Conservation (phyloP, 2,888 invertebrate species). For the Tubulanus polymorphus region DNA sequence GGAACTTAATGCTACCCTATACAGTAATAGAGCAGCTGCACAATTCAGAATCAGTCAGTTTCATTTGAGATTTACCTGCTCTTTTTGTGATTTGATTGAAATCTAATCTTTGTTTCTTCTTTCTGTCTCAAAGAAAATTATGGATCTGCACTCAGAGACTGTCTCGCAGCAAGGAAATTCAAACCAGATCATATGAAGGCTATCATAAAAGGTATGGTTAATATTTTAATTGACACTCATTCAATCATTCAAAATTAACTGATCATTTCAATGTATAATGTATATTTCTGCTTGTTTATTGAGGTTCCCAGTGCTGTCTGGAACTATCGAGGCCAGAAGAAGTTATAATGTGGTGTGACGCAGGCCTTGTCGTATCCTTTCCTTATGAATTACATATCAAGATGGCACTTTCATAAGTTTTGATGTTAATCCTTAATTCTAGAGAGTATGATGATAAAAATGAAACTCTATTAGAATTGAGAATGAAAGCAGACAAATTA, state of each 20-base stretch:
- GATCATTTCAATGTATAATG: no score
- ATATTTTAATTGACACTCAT: no score
- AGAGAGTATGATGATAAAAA: constrained; percentile 56
- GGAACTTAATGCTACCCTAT: constrained; percentile 75
- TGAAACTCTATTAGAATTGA: constrained; percentile 59
- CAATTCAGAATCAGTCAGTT: not conserved
- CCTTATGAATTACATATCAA: constrained; percentile 2
- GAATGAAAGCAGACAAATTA: constrained; percentile 58
- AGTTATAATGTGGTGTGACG: constrained; percentile 69
- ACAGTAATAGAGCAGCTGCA: constrained; percentile 83
- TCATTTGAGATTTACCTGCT: no score
- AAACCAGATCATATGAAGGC: constrained; percentile 77
- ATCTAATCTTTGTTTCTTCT: not conserved
- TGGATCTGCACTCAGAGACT: constrained; percentile 74
- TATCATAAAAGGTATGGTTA: constrained; percentile 54
- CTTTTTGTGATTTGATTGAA: no score
- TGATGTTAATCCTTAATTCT: constrained; percentile 1
- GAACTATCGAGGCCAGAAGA: constrained; percentile 67
- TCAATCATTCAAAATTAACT: no score
- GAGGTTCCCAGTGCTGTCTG: constrained; percentile 72
- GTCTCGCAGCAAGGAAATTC: constrained; percentile 70
- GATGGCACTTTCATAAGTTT: not conserved
- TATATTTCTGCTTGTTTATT: constrained; percentile 23
- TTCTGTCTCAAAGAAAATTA: constrained; percentile 42
- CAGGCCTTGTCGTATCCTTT: constrained; percentile 59